These are phyloP conservation scores for Pseudanteris insignis DNA, from an alignment of 2,888 invertebrate species.

Conservation along the genomic window DNA sequence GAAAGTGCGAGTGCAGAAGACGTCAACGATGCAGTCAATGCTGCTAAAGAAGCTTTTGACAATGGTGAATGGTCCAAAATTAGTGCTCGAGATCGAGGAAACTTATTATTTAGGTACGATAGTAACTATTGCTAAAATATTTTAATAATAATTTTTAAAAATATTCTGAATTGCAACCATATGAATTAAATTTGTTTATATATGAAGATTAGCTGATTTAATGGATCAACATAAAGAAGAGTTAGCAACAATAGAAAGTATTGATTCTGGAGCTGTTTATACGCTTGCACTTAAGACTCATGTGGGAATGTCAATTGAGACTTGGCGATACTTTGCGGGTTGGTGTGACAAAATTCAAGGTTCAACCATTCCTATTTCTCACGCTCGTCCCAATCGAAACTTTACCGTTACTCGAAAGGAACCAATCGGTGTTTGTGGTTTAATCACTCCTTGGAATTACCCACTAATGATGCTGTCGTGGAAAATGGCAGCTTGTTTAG, in stretches of 20 bases:
- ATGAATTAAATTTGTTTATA: background rate
- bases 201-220: slow-evolving; percentile 83
- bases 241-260: slow-evolving; percentile 89
- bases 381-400: slow-evolving; percentile 91
- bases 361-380: slow-evolving; percentile 88
- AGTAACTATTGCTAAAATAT: no score
- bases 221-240: slow-evolving; percentile 96
- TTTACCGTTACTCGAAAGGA: slow-evolving; percentile 88
- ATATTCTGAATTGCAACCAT: no score
- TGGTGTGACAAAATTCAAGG: slow-evolving; percentile 98
- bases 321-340: slow-evolving; percentile 95
- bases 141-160: no score
- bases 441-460: slow-evolving; percentile 98
- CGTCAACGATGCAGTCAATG: slow-evolving; percentile 86
- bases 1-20: slow-evolving; percentile 80
- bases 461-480: slow-evolving; percentile 98
- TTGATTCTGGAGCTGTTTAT: slow-evolving; percentile 97
- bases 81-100: slow-evolving; percentile 89
- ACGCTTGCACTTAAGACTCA: slow-evolving; percentile 96
- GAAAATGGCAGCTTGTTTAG: slow-evolving; percentile 98
- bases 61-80: slow-evolving; percentile 94
- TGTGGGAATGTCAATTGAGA: slow-evolving; percentile 97
- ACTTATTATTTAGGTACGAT: slow-evolving; percentile 78
- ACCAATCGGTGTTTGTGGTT: slow-evolving; percentile 91
- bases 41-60: slow-evolving; percentile 88